Evolutionary conservation across 2,888 invertebrate genomes (phyloP).

Genomic region (Pegoplata infirma): DNA sequence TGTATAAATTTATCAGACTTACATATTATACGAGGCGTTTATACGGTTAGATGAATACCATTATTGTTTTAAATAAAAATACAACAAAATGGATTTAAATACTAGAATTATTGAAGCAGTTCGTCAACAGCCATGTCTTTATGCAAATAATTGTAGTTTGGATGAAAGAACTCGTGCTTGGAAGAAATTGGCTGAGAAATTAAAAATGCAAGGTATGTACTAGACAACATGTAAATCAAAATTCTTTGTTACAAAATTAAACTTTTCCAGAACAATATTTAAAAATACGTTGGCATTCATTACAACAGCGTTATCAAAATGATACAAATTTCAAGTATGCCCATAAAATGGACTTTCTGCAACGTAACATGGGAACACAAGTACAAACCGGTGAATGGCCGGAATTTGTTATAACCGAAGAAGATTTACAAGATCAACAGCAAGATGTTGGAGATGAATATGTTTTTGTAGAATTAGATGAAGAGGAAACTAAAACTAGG

Average conservation of each 20-base stretch:
- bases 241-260: not conserved
- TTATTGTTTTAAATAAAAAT: too few relatives aligned
- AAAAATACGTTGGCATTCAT: conserved; percentile 67
- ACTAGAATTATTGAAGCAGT: conserved; percentile 65
- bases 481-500: conserved; percentile 12
- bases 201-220: conserved; percentile 62
- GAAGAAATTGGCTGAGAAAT: conserved; percentile 62
- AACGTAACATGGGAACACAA: not conserved
- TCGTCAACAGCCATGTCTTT: conserved; percentile 61
- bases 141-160: conserved; percentile 55
- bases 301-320: conserved; percentile 60
- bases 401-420: conserved; percentile 66
- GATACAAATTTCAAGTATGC: conserved; percentile 58
- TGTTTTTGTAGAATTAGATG: conserved; percentile 63
- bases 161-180: conserved; percentile 59
- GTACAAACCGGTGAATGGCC: conserved; percentile 39
- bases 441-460: conserved; percentile 59
- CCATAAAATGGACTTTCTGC: conserved; percentile 42
- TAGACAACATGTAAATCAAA: not conserved
- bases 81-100: conserved; percentile 63
- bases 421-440: conserved; percentile 59
- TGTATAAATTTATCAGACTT: too few relatives aligned
- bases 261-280: conserved; percentile 59
- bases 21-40: too few relatives aligned
- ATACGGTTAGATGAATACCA: too few relatives aligned